Evolutionary conservation across 2,797 vertebrate species (phyloP), one percentile per base, ranked within the genome.

Genomic region (Semotilus atromaculatus): DNA sequence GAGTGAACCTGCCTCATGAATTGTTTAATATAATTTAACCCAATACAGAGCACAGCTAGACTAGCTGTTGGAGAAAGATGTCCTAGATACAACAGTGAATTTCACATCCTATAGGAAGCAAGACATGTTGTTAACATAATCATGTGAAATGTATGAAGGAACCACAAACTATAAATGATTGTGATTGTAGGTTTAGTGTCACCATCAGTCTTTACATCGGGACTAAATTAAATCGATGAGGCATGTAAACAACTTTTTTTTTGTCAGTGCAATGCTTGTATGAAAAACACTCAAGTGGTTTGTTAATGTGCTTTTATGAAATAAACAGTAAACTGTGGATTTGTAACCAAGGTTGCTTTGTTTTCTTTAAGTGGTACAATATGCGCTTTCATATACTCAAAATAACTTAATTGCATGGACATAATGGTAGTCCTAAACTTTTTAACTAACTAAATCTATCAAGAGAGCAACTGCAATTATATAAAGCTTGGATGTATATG

Each of bases 281-380:
- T 71, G 77, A 45, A 53, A 77, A 67, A 66, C 75, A 31, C 94
- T 94, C 92, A 93, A 93, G 92, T 94, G 93, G 93, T 94, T 95
- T 94, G 93, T 94, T 94, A 94, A 93, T 95, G 93, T 95, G 94
- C 55, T 95, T 95, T 95, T 94, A 93, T 95, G 94, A 94, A 95
- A 94, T 95, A 95, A 95, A 95, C 93, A 92, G 93, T 95, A 91
- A 94, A 93, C 92, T 93, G 93, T 94, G 92, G 89, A 86, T 82
- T 48, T 86, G 31, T 85, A 3, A 78, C 16, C 70, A 71, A 81
- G 74, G 40, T 76, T 87, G 48, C 70, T 81, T 88, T 91, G 92
- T 91, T 85, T 90, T 91, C 84, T 48, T 84, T 38, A 58, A 38
- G 18, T 36, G 26, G 21, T 7, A 6, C 48, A 53, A 16, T 4